phyloP scores from a whole-genome alignment of 2,797 vertebrate species.

The Apogon talboti region DNA sequence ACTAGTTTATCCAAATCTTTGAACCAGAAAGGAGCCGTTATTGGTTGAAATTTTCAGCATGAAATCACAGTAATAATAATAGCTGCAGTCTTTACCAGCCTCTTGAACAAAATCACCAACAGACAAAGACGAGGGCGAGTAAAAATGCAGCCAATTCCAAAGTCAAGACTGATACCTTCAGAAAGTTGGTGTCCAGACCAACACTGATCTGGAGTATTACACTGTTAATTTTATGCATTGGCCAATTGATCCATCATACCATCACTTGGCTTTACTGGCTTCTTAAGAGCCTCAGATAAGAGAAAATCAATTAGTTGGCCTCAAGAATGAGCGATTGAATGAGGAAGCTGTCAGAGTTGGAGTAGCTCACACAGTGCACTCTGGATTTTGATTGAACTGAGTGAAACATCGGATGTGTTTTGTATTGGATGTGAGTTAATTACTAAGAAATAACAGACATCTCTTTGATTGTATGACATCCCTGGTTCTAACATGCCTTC shows the following conservation, averaged over 20 bases:
- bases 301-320: conserved; percentile 15
- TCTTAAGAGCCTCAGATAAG: conserved; percentile 3
- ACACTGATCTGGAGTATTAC: no score
- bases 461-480: background rate
- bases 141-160: no score
- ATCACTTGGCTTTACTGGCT: background rate
- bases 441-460: background rate
- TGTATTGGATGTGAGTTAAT: background rate
- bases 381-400: conserved; percentile 4
- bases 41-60: no score
- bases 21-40: no score
- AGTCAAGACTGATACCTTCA: no score
- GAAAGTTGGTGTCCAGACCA: no score
- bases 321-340: background rate
- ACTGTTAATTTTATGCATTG: background rate
- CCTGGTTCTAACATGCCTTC: background rate
- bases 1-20: no score
- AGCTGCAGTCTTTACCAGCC: no score
- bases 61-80: no score
- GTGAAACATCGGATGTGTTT: background rate
- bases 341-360: background rate
- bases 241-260: background rate
- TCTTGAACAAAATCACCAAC: no score
- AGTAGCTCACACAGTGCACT: background rate
- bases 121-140: no score